These are phyloP conservation scores for Beaufortia kweichowensis DNA, from an alignment of 2,113 vertebrate species.

Conservation along the genomic window DNA sequence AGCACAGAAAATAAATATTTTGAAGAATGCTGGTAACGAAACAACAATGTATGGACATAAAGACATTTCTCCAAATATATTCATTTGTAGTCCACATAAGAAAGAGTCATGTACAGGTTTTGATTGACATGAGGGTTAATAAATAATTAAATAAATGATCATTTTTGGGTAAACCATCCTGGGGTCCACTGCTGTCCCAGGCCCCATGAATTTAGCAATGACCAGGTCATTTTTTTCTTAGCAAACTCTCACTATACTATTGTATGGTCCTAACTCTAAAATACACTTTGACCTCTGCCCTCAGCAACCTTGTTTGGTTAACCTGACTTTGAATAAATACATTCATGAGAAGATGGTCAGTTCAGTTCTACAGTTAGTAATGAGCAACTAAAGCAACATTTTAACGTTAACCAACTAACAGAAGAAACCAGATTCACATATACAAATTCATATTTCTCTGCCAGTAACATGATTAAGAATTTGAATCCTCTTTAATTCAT, in stretches of 20 bases:
- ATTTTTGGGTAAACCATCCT: too few species aligned
- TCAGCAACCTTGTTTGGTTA: conserved; percentile 30
- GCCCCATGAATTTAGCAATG: too few species aligned
- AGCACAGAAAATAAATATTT: too few species aligned
- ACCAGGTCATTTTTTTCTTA: background rate
- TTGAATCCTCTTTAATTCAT: background rate
- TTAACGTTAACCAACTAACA: background rate
- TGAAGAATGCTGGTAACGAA: too few species aligned
- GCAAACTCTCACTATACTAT: background rate
- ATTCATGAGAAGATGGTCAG: background rate
- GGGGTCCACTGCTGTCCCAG: too few species aligned
- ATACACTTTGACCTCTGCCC: conserved; percentile 35
- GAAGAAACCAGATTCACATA: conserved; percentile 30
- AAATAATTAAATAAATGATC: too few species aligned
- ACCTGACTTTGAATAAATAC: conserved; percentile 25
- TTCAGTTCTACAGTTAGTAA: background rate
- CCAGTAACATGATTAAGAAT: background rate
- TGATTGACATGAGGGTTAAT: too few species aligned
- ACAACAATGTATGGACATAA: too few species aligned
- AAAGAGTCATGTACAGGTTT: too few species aligned
- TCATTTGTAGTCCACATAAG: too few species aligned
- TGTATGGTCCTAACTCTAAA: background rate
- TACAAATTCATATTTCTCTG: conserved; percentile 40
- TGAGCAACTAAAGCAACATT: background rate
- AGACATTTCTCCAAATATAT: too few species aligned